Conservation (phyloP, 2,113 vertebrate genomes). For the Colaptes auratus region DNA sequence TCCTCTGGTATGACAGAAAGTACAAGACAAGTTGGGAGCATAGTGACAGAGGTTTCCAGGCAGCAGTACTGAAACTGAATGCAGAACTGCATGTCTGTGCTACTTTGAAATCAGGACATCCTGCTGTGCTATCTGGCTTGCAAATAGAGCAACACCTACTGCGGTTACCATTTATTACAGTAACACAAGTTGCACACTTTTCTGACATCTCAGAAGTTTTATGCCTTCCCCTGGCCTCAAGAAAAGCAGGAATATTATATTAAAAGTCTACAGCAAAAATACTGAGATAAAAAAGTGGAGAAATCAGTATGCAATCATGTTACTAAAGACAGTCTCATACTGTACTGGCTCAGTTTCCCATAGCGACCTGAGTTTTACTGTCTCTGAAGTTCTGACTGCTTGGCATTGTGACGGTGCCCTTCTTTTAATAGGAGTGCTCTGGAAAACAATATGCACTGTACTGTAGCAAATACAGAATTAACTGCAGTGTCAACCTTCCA, state of each 20-base stretch:
- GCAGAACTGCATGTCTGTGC: not conserved
- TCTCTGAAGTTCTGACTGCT: not conserved
- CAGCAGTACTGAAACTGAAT: not conserved
- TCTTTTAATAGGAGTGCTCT: not conserved
- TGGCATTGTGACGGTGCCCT: not conserved
- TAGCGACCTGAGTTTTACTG: not conserved
- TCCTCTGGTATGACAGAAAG: not conserved
- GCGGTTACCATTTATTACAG: not conserved
- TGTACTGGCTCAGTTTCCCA: not conserved
- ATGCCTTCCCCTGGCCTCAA: accelerated
- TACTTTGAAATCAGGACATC: not conserved
- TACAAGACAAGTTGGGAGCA: not conserved
- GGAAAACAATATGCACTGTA: not conserved
- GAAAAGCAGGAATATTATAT: not conserved
- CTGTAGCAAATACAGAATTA: not conserved
- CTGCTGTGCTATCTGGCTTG: not conserved
- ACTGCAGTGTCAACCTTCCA: not conserved
- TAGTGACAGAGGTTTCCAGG: not conserved
- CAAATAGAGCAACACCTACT: not conserved
- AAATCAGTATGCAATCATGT: not conserved
- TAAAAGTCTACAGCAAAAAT: not conserved
- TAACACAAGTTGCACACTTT: not conserved
- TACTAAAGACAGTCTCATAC: not conserved
- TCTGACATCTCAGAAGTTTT: not conserved
- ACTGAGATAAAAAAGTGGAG: not conserved